Evolutionary conservation across 30 jellyfish, hydroid and myxozoan species (phyloP).

Genomic region (Pelagia noctiluca): DNA sequence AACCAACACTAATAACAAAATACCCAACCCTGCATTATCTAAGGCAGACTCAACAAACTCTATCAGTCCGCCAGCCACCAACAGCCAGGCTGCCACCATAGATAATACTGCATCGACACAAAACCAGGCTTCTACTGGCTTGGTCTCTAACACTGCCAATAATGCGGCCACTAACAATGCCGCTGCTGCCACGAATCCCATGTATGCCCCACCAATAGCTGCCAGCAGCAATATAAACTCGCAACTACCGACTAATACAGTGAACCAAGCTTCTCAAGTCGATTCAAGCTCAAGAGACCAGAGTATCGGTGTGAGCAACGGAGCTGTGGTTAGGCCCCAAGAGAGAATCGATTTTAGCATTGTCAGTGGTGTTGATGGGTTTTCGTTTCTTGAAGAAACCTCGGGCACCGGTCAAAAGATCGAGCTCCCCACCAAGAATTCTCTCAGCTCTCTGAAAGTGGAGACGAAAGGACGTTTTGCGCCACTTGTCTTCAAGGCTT

Average conservation of each 20-base stretch:
- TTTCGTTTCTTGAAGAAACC: constrained; percentile 61
- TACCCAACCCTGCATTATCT: too few relatives aligned
- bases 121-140: too few relatives aligned
- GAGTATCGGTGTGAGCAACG: neutral
- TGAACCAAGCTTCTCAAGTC: constrained; percentile 12
- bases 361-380: constrained; percentile 64
- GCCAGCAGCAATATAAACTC: neutral
- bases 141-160: too few relatives aligned
- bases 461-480: constrained; percentile 20
- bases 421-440: constrained; percentile 60
- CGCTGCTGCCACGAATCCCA: neutral
- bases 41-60: too few relatives aligned
- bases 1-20: too few relatives aligned
- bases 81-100: neutral
- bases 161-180: neutral
- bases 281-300: neutral
- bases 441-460: constrained; percentile 24
- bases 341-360: constrained; percentile 42
- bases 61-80: neutral
- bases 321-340: too few relatives aligned
- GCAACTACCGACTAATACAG: neutral
- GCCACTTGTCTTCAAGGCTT: constrained; percentile 61
- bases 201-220: neutral
- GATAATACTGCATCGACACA: constrained; percentile 24
- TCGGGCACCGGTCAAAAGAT: constrained; percentile 62